Conservation (phyloP, 92 coral and sea anemone species). For the Porites evermanni region DNA sequence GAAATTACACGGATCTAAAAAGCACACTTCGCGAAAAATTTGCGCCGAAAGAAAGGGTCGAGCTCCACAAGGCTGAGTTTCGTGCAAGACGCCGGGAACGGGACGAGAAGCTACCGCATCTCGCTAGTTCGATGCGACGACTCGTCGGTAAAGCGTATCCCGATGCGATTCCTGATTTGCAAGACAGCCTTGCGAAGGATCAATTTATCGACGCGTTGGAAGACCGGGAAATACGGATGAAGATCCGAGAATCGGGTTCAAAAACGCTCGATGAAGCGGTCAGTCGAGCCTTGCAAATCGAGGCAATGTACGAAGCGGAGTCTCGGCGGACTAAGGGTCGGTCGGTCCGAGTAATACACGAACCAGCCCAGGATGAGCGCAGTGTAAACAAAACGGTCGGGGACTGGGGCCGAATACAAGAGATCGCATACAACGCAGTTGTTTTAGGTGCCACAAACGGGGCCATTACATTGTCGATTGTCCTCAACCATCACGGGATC, state of each 20-base stretch:
- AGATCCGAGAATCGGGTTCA: not conserved
- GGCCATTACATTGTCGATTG: slow-evolving; percentile 35
- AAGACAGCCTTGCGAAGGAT: slow-evolving; percentile 38
- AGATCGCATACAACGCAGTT: not conserved
- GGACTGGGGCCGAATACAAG: slow-evolving; percentile 4
- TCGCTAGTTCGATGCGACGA: slow-evolving; percentile 10
- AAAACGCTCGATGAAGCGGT: slow-evolving; percentile 13
- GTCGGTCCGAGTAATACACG: not conserved
- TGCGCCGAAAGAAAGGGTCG: not conserved
- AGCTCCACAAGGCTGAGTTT: slow-evolving; percentile 8
- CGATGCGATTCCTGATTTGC: not conserved
- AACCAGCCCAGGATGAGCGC: not conserved
- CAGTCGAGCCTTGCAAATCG: slow-evolving; percentile 22
- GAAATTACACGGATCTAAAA: not conserved
- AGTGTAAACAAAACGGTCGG: slow-evolving; percentile 16
- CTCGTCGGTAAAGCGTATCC: slow-evolving; percentile 6
- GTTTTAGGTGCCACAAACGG: slow-evolving; percentile 30
- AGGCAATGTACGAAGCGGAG: slow-evolving; percentile 38
- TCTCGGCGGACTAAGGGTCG: slow-evolving; percentile 11
- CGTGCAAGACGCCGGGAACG: not conserved
- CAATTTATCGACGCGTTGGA: slow-evolving; percentile 44
- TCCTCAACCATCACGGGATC: not conserved
- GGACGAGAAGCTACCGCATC: not conserved
- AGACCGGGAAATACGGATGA: slow-evolving; percentile 1
- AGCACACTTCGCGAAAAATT: not conserved